phyloP scores from a whole-genome alignment of 92 coral and sea anemone species.

The Porites lobata region DNA sequence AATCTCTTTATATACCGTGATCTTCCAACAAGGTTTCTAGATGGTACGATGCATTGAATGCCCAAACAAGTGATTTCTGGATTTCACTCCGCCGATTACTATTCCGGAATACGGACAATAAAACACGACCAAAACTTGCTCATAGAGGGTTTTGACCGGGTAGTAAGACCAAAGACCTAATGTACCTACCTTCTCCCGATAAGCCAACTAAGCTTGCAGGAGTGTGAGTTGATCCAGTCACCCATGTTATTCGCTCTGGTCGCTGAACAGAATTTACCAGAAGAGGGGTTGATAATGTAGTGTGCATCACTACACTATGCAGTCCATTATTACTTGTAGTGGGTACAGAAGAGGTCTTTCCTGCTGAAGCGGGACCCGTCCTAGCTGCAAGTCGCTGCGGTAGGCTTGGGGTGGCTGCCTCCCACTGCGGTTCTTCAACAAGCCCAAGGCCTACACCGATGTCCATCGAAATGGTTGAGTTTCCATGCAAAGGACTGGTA shows the following conservation, averaged over 20 bases:
- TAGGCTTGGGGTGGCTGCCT: constrained; percentile 41
- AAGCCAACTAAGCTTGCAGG: neutral
- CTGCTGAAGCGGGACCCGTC: neutral
- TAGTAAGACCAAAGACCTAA: neutral
- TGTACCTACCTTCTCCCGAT: constrained; percentile 7
- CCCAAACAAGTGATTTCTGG: too few relatives aligned
- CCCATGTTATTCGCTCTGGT: neutral
- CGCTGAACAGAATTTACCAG: constrained; percentile 15
- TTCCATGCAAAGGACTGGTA: constrained; percentile 24
- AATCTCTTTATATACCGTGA: too few relatives aligned
- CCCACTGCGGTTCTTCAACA: constrained; percentile 37
- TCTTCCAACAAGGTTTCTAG: too few relatives aligned
- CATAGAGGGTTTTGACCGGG: too few relatives aligned
- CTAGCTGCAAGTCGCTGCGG: constrained; percentile 19
- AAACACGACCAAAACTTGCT: too few relatives aligned
- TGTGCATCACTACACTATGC: constrained; percentile 9
- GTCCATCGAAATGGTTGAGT: neutral
- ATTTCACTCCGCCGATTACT: too few relatives aligned
- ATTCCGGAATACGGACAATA: too few relatives aligned
- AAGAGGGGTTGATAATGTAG: constrained; percentile 10
- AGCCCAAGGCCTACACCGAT: constrained; percentile 5
- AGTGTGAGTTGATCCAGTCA: neutral
- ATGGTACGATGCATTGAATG: too few relatives aligned
- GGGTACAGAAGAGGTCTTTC: neutral
- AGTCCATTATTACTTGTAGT: neutral